Base-by-base conservation (phyloP, 2,113 vertebrate species). In the Ancistrus triradiatus region DNA sequence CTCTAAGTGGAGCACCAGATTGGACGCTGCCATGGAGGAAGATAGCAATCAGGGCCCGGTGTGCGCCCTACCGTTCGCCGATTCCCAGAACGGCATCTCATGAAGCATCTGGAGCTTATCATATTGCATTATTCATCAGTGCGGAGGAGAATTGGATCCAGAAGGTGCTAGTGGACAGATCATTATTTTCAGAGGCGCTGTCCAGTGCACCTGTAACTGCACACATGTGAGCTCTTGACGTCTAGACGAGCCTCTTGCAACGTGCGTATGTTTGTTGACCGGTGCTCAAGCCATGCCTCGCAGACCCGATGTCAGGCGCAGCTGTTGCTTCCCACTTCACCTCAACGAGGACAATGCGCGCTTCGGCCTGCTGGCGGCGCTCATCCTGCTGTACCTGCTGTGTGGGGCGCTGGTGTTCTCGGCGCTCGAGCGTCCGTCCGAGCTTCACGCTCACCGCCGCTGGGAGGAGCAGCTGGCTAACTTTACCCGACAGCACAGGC, bases 281-380 rank as follows among this genome's bases (percentile, higher is more conserved):
- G 48, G 19, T 42, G 64, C 73, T 69, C 68, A 68, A 67, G 79
- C 78, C 81, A 89, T 87, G 85, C 84, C 83, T 81, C 82, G 81
- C 65, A 83, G 80, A 58, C 66, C 74, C 50, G 65, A 78, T 17
- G 79, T 73, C 24, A 51, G 78, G 59, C 70, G 71, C 74, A 80
- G 80, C 80, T 83, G 84, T 76, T 79, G 78, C 69, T 62, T 81
- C 44, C 75, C 80, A 63, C 72, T 77, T 1, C 78, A 80, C 60
- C 60, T 90, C 75, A 90, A 88, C 6, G 81, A 89, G 62, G 88
- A 90, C 78, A 90, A 88, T 22, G 88, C 86, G 65, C 87, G 88
- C 46, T 89, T 90, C 66, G 85, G 82, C 70, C 73, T 90, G 68
- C 78, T 90, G 74, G 88, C 88, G 0, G 78, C 62, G 14, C 73